Percentiles rank a stretch among this genome's conserved stretches.
Evolutionary conservation across 2,113 vertebrate species (phyloP).

Genomic region (Gallinago jamesoni): DNA sequence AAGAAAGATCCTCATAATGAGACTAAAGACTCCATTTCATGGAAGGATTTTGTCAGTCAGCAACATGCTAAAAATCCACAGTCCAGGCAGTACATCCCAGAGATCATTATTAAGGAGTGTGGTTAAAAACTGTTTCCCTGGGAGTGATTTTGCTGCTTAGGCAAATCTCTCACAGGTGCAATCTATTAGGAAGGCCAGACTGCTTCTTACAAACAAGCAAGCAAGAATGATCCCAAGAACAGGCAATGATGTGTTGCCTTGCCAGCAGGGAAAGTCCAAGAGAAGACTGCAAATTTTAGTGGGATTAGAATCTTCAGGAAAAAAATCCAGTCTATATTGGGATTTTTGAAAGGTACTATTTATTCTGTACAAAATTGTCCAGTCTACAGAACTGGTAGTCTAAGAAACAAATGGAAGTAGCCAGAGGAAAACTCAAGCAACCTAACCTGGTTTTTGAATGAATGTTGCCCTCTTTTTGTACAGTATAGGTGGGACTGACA

Average conservation of each 20-base stretch:
- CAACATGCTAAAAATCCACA: not conserved
- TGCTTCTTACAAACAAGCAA: not conserved
- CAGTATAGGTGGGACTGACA: not conserved
- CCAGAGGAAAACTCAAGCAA: not conserved
- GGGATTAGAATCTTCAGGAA: not conserved
- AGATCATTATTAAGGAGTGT: conserved; percentile 4
- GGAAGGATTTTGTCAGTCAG: conserved; percentile 11
- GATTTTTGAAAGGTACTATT: not conserved
- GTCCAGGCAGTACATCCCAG: not conserved
- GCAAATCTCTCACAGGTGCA: conserved; percentile 33
- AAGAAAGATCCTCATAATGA: not conserved
- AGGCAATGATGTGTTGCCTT: not conserved
- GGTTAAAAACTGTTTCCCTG: conserved; percentile 22
- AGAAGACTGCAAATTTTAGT: not conserved
- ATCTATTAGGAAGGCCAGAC: conserved; percentile 8
- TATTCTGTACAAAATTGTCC: not conserved
- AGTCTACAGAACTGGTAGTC: not conserved
- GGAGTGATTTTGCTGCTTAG: conserved; percentile 17
- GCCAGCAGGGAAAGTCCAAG: not conserved
- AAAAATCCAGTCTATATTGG: not conserved
- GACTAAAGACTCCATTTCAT: not conserved
- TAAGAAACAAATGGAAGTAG: not conserved
- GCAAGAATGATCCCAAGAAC: not conserved
- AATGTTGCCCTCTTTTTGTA: not conserved
- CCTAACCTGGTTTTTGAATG: not conserved